Base-by-base conservation (phyloP, 1,140 invertebrate species). In the Hypothenemus hampei region DNA sequence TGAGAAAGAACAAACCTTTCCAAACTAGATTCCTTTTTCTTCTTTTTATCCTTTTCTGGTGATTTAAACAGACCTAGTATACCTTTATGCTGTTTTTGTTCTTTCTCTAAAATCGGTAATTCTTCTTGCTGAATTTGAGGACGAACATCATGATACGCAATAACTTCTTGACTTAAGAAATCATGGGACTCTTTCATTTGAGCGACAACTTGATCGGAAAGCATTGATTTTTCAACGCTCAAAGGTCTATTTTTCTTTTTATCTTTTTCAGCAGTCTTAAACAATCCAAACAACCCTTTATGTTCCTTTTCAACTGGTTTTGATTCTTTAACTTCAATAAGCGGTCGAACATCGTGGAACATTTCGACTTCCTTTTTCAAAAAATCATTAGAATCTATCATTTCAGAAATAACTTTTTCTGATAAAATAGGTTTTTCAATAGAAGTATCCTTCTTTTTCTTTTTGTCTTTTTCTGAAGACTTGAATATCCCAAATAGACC, bases 361-460 rank as follows among this genome's bases (percentile, higher is more conserved):
- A 50, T 54, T 37, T 48, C 37, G 8, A 66, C 52, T 59, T 66
- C 65, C 13, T 24, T 51, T 44, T 63, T 46, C 15, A 66, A 49
- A 36, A 66, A 65, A 24, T 53, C 26, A 20, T 26, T 31, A 21
- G 58, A 58, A 3, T 58, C 20, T 10, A 33, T 41, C 35, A 61
- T 53, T 18, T 47, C 48, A 20, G 59, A 46, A 22, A 55, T 13
- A 16, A 57, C 54, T 47, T 61, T 2, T 13, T 63, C 52, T 15
- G 62, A 62, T 10, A 62, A 37, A 22, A 37, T 31, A 20, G 43
- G 21, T 39, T 46, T 55, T 19, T 18, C n/a, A 29, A 11, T 18
- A 13, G 40, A 22, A 18, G 21, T 44, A 20, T 57, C 26, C 3
- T 35, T 39, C 20, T 18, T 39, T 47, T 45, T 33, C 16, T 43